Conservation (phyloP, 2,113 vertebrate species). For the Baryphthengus martii region DNA sequence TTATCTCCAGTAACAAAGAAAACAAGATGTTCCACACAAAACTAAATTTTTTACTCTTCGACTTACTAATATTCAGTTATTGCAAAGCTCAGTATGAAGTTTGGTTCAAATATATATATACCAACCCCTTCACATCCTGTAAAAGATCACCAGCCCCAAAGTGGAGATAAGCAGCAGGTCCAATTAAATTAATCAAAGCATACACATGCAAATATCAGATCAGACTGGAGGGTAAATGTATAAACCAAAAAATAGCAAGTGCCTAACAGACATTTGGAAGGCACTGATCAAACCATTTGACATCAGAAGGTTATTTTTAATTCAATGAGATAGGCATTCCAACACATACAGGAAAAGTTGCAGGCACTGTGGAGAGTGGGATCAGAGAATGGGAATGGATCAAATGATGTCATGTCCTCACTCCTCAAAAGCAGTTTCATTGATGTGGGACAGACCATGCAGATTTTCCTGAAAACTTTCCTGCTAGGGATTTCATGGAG, state of each 20-base stretch:
- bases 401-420: background rate
- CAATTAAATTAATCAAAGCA: background rate
- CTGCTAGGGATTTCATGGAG: background rate
- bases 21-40: background rate
- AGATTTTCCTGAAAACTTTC: background rate
- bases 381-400: background rate
- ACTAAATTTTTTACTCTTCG: background rate
- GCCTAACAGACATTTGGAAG: background rate
- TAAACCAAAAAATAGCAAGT: background rate
- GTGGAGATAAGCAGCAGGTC: background rate
- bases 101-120: background rate
- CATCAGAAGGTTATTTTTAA: background rate
- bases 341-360: background rate
- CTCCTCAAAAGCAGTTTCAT: background rate
- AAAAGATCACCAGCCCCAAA: background rate
- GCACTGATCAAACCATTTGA: background rate
- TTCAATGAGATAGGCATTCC: background rate
- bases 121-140: background rate
- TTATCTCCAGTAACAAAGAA: background rate
- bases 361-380: background rate
- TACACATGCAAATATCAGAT: background rate
- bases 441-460: background rate
- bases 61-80: background rate
- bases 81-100: background rate
- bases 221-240: background rate